Conservation (phyloP, 2,888 invertebrate species). For the Invenusta paracnida region DNA sequence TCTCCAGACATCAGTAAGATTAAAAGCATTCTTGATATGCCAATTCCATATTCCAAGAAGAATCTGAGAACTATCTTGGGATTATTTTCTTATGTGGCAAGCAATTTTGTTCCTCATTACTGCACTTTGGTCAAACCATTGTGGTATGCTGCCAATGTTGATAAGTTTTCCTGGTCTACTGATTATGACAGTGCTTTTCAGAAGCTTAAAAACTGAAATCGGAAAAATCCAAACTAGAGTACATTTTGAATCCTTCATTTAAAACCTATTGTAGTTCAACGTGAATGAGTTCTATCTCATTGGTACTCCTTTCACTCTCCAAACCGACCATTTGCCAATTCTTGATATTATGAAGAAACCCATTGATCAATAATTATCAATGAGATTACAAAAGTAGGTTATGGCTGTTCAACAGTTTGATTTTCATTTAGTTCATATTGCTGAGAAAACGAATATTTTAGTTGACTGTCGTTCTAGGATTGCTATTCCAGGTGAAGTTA, state of each 20-base stretch:
- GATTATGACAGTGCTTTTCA: constrained; percentile 25
- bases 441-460: constrained; percentile 34
- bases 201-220: neutral
- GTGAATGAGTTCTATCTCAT: constrained; percentile 40
- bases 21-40: constrained; percentile 19
- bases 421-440: constrained; percentile 25
- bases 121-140: constrained; percentile 30
- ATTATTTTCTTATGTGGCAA: constrained; percentile 22
- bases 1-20: constrained; percentile 19
- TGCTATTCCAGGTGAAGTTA: constrained; percentile 4
- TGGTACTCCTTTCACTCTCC: constrained; percentile 40
- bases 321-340: constrained; percentile 44
- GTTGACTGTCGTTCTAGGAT: constrained; percentile 20
- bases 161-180: constrained; percentile 10
- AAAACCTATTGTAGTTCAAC: neutral
- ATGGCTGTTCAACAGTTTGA: constrained; percentile 27
- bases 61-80: constrained; percentile 25
- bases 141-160: constrained; percentile 1
- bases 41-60: constrained; percentile 20
- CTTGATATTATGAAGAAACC: constrained; percentile 23
- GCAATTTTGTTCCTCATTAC: constrained; percentile 27
- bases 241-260: constrained; percentile 31
- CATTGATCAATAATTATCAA: constrained; percentile 27
- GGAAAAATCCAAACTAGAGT: constrained; percentile 2
- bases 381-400: constrained; percentile 19